Conservation (phyloP, 2,797 vertebrate species). For the Lepidocolaptes lacrymiger region DNA sequence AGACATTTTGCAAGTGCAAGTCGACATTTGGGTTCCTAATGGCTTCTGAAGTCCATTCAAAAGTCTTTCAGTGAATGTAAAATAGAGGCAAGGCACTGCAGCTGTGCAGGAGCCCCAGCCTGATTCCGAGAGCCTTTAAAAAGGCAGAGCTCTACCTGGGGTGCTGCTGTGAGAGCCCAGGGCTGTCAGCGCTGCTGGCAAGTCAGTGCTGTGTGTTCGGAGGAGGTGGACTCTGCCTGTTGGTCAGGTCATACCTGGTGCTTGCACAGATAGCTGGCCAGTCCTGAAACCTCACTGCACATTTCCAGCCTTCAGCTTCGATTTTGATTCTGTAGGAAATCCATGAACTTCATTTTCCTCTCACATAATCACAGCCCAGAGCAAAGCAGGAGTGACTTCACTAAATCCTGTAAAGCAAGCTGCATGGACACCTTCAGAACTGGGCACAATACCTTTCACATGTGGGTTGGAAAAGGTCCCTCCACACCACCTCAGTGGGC, state of each 20-base stretch:
- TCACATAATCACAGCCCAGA: neutral
- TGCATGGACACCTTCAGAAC: neutral
- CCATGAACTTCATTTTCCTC: neutral
- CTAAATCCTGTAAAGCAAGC: neutral
- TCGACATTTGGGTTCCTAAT: slow-evolving; percentile 57
- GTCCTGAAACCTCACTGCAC: neutral
- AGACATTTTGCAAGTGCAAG: slow-evolving; percentile 66
- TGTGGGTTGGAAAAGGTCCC: neutral
- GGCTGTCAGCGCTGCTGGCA: neutral
- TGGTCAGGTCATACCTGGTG: neutral
- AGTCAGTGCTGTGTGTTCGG: neutral
- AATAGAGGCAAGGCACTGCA: neutral
- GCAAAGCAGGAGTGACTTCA: neutral
- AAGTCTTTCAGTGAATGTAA: slow-evolving; percentile 34
- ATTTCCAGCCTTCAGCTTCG: neutral
- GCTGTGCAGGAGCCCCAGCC: slow-evolving; percentile 3
- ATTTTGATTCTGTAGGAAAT: neutral
- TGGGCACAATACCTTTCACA: neutral
- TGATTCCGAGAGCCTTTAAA: neutral
- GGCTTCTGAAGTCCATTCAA: slow-evolving; percentile 63
- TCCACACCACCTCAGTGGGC: neutral
- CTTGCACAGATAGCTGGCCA: neutral
- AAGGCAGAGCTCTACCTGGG: neutral
- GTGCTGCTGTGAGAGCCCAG: neutral
- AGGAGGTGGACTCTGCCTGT: neutral